Conservation (phyloP, 2,797 vertebrate species). For the Okamejei kenojei region DNA sequence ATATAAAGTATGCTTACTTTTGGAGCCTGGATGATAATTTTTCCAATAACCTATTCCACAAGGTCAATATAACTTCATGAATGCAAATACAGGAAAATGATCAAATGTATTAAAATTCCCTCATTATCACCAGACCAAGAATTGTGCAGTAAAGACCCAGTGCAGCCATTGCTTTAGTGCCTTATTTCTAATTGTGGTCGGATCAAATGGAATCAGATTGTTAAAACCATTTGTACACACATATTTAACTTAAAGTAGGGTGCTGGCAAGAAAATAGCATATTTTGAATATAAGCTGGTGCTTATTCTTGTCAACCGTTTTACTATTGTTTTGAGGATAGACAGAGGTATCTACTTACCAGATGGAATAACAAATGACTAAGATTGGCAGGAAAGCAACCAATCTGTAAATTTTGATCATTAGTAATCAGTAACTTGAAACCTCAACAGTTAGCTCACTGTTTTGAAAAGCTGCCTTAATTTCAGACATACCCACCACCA, state of each 20-base stretch:
- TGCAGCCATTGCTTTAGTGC: neutral
- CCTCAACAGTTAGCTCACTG: slow-evolving; percentile 14
- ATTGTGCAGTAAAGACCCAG: neutral
- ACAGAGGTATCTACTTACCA: neutral
- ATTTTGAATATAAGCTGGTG: neutral
- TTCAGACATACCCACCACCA: slow-evolving; percentile 2
- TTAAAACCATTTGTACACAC: neutral
- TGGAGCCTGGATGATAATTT: neutral
- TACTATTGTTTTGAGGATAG: neutral
- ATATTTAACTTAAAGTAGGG: too few species aligned
- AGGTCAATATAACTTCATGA: neutral
- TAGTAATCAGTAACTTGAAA: slow-evolving; percentile 23
- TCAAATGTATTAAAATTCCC: neutral
- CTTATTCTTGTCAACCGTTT: neutral
- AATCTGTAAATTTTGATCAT: slow-evolving; percentile 28
- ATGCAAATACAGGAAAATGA: neutral
- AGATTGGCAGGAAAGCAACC: neutral
- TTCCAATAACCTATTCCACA: neutral
- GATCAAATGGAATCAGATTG: neutral
- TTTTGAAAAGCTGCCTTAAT: neutral
- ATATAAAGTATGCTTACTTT: neutral
- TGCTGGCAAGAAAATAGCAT: neutral
- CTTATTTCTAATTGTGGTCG: neutral
- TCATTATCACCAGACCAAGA: neutral
- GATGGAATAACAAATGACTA: slow-evolving; percentile 33